Evolutionary conservation across 1,140 invertebrate genomes (phyloP), one percentile per base, ranked within the genome.

Genomic region (Hyphantria cunea): DNA sequence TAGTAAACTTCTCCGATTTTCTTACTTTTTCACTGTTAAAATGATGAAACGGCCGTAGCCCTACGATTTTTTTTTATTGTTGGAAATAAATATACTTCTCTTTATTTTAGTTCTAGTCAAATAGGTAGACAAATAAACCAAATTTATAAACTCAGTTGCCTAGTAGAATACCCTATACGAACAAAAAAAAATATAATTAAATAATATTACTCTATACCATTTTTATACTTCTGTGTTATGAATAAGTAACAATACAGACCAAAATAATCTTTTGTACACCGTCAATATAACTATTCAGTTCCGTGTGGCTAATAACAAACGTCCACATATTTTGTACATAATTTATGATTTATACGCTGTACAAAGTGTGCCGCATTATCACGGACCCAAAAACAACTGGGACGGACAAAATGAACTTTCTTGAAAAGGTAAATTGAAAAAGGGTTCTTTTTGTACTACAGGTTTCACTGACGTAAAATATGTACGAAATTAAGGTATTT

Each of bases 351-450:
- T 56, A 56, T 34, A 56, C 42, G 42, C n/a, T 47, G 41, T 44
- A 11, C 25, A 14, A 44, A 33, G 42, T 45, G 45, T 50, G 32
- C 11, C 41, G 12, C 31, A 41, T 34, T 51, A 53, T 41, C 4
- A 61, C 14, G 14, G 2, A 44, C 9, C n/a, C 41, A 9, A 6
- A 44, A 12, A 44, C 10, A 44, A 44, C 41, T 14, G 34, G 13
- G 6, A 44, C 15, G 49, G 0, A 54, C 32, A 55, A 50, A 47
- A 12, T 10, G 11, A 10, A 10, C 14, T 53, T 12, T 37, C 8
- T 34, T 47, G 10, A 25, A 17, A 44, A 42, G 44, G 44, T 48
- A 55, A 50, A 55, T 64, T 64, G 51, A 55, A 64, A 41, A 34
- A 48, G 33, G 44, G 44, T 50, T 53, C 13, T 1, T 41, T 56